Conservation (phyloP, 2,113 vertebrate genomes). For the Lanius collurio region DNA sequence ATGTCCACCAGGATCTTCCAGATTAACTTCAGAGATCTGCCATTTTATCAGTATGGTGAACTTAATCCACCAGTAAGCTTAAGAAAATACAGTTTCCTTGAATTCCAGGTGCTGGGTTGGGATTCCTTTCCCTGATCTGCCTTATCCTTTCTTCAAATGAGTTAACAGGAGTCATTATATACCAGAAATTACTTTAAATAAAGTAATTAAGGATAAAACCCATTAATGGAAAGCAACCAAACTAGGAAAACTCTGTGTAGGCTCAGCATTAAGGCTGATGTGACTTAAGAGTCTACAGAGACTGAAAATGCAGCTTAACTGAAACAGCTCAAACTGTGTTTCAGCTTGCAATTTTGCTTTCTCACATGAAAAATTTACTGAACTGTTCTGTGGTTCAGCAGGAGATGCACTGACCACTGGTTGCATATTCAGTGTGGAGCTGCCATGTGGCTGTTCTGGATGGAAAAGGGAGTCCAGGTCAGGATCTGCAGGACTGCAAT, state of each 20-base stretch:
- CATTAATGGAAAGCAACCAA: neutral
- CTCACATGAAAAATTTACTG: neutral
- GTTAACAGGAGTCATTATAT: neutral
- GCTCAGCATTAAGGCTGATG: neutral
- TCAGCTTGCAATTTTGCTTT: neutral
- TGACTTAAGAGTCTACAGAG: neutral
- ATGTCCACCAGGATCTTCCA: neutral
- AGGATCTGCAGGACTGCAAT: conserved; percentile 78
- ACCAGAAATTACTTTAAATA: neutral
- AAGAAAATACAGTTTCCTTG: neutral
- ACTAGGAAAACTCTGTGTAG: neutral
- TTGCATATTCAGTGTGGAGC: neutral
- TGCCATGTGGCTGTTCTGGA: conserved; percentile 80
- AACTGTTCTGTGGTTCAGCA: conserved; percentile 2
- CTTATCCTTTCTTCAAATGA: neutral
- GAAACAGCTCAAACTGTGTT: neutral
- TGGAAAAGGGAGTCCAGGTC: conserved; percentile 85
- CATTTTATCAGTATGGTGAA: neutral
- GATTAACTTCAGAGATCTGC: neutral
- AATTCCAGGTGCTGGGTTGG: neutral
- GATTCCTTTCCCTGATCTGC: neutral
- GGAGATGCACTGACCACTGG: neutral
- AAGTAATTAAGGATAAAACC: neutral
- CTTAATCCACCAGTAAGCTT: neutral
- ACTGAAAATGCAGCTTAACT: neutral